Evolutionary conservation across 2,113 vertebrate genomes (phyloP).

Genomic region (Phaethon lepturus): DNA sequence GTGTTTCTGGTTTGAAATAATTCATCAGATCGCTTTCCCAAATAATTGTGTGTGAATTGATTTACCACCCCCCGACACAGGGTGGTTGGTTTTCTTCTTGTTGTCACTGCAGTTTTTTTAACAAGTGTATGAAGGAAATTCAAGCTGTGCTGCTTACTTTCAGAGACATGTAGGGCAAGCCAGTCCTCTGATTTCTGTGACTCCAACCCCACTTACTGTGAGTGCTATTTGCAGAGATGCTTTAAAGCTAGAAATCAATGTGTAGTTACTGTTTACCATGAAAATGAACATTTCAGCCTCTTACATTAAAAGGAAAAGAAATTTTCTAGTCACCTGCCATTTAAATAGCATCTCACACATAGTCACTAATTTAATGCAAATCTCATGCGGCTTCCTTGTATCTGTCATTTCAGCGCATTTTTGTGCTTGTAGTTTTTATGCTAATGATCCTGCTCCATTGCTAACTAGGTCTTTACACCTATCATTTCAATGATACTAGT

Average conservation of each 20-base stretch:
- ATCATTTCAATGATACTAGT: slow-evolving; percentile 7
- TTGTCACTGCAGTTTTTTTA: neutral
- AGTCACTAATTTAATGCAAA: slow-evolving; percentile 73
- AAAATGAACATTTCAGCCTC: slow-evolving; percentile 66
- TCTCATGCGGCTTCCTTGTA: slow-evolving; percentile 46
- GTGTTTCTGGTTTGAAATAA: neutral
- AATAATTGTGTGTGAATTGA: neutral
- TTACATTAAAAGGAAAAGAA: slow-evolving; percentile 23
- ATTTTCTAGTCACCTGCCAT: slow-evolving; percentile 70
- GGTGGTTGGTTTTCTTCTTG: neutral
- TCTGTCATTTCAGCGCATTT: slow-evolving; percentile 54
- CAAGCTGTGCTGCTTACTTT: neutral
- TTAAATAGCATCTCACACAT: slow-evolving; percentile 40
- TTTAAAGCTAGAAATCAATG: slow-evolving; percentile 56
- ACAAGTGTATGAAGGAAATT: neutral
- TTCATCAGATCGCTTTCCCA: neutral
- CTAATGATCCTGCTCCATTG: slow-evolving; percentile 27
- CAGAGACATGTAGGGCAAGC: neutral
- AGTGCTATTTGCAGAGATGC: slow-evolving; percentile 36
- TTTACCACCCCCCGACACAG: neutral
- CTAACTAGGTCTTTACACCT: slow-evolving; percentile 50
- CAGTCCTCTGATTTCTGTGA: neutral
- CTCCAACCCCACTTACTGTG: slow-evolving; percentile 8
- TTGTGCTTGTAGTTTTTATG: slow-evolving; percentile 44
- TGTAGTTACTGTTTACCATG: slow-evolving; percentile 57